Evolutionary conservation across 2,113 vertebrate species (phyloP).

Genomic region (Burhinus bistriatus): DNA sequence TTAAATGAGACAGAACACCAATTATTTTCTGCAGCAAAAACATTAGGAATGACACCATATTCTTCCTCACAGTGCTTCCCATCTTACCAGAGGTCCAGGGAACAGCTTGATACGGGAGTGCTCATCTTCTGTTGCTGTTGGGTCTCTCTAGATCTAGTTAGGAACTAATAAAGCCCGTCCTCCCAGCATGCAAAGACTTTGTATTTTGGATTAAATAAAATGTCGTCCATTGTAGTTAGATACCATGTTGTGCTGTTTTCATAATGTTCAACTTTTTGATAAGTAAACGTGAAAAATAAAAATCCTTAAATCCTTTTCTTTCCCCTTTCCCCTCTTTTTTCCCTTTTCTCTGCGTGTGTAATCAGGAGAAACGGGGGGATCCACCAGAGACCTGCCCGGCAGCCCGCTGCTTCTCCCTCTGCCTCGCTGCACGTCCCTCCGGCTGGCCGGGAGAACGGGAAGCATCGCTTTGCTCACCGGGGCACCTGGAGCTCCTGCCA

Average conservation of each 20-base stretch:
- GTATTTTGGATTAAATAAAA: not conserved
- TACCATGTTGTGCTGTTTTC: not conserved
- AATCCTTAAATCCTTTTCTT: not conserved
- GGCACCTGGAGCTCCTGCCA: slow-evolving; percentile 68
- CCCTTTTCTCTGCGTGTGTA: not conserved
- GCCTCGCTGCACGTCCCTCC: not conserved
- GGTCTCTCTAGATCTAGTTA: not conserved
- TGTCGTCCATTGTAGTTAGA: not conserved
- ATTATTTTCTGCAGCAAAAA: not conserved
- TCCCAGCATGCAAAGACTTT: not conserved
- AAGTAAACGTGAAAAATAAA: not conserved
- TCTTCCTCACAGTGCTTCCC: not conserved
- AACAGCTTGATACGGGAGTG: not conserved
- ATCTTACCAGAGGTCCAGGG: not conserved
- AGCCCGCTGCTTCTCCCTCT: not conserved
- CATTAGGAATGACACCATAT: not conserved
- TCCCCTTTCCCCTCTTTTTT: not conserved
- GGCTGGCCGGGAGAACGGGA: slow-evolving; percentile 51
- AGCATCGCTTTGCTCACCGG: slow-evolving; percentile 50
- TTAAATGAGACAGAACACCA: not conserved
- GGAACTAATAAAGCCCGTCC: not conserved
- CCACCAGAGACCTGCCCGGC: not conserved
- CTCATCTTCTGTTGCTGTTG: not conserved
- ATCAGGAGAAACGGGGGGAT: slow-evolving; percentile 55
- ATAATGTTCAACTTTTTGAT: not conserved